Conservation (phyloP, 30 jellyfish, hydroid and myxozoan species). For the Cassiopea andromeda region DNA sequence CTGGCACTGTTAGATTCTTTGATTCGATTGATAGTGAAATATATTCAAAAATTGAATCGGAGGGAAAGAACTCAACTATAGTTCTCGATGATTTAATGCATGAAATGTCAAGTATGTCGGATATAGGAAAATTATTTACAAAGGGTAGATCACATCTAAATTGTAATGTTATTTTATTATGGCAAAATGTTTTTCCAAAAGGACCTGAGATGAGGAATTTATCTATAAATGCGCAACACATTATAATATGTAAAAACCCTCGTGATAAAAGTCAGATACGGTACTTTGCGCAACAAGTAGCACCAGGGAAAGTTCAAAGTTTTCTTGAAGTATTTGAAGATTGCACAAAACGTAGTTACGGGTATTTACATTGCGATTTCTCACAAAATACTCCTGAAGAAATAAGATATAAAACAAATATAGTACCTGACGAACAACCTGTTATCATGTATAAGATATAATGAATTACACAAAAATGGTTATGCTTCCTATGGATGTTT, state of each 20-base stretch:
- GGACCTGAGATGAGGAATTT: slow-evolving; percentile 42
- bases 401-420: slow-evolving; percentile 32
- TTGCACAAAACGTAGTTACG: slow-evolving; percentile 34
- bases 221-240: slow-evolving; percentile 27
- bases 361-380: slow-evolving; percentile 38
- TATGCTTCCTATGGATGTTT: background rate
- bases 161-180: slow-evolving; percentile 2
- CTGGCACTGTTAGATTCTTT: slow-evolving; percentile 9
- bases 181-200: slow-evolving; percentile 31
- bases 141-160: slow-evolving; percentile 40
- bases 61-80: background rate
- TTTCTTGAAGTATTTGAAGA: slow-evolving; percentile 27
- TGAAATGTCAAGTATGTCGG: background rate
- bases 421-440: slow-evolving; percentile 35
- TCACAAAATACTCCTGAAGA: slow-evolving; percentile 29
- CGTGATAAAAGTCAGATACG: slow-evolving; percentile 34
- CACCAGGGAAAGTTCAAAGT: background rate
- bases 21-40: slow-evolving; percentile 14
- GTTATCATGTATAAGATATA: background rate
- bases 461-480: background rate
- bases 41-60: slow-evolving; percentile 4
- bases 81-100: slow-evolving; percentile 49
- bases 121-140: slow-evolving; percentile 33
- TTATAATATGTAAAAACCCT: slow-evolving; percentile 37
- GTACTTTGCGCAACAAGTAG: slow-evolving; percentile 28